These are phyloP conservation scores for Ctenopoma kingsleyae DNA, from an alignment of 2,797 vertebrate genomes.

Conservation along the genomic window DNA sequence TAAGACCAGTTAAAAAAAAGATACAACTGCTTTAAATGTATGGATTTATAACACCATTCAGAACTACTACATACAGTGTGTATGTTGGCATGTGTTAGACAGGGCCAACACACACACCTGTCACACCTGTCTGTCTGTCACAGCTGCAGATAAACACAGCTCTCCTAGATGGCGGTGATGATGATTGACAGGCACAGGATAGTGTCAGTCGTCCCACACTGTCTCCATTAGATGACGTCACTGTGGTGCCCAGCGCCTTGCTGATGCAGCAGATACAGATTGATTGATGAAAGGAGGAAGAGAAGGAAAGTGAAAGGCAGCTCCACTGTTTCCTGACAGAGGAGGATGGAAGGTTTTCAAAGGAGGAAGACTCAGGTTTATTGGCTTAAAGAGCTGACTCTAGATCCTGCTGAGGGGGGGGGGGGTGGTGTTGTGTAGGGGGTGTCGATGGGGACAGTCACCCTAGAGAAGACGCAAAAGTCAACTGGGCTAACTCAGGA, in stretches of 20 bases:
- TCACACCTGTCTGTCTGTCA: conserved; percentile 35
- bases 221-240: conserved; percentile 62
- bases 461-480: too few species aligned
- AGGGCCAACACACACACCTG: conserved; percentile 4
- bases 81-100: neutral
- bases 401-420: too few species aligned
- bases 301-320: conserved; percentile 1
- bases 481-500: too few species aligned
- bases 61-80: conserved; percentile 1
- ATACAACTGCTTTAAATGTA: neutral
- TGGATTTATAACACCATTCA: neutral
- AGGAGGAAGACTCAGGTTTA: neutral
- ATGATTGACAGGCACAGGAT: conserved; percentile 65
- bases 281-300: conserved; percentile 9
- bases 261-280: conserved; percentile 55
- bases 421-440: too few species aligned
- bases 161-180: conserved; percentile 45
- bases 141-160: conserved; percentile 52
- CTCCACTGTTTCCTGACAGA: neutral
- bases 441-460: too few species aligned
- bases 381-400: too few species aligned
- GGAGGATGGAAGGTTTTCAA: neutral
- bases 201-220: conserved; percentile 55
- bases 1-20: too few species aligned
- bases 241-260: conserved; percentile 33